Percentiles rank a stretch among this genome's conserved stretches.
Conservation (phyloP, 2,113 vertebrate genomes). For the Mormoops blainvillei region DNA sequence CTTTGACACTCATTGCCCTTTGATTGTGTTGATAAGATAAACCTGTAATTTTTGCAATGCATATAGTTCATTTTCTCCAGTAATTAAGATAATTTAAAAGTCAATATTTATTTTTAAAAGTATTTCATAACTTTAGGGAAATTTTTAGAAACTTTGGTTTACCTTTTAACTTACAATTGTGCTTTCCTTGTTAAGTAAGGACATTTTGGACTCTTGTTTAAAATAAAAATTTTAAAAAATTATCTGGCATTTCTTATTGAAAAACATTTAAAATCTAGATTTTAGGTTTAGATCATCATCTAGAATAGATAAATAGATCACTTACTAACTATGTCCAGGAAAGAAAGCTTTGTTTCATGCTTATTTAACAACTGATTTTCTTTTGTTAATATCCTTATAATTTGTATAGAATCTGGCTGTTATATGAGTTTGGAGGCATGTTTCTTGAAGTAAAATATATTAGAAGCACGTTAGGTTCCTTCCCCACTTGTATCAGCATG, state of each 20-base stretch:
- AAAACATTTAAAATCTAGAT: neutral
- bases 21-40: neutral
- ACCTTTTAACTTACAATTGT: neutral
- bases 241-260: neutral
- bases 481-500: neutral
- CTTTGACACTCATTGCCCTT: neutral
- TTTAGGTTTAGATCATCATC: neutral
- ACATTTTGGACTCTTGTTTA: neutral
- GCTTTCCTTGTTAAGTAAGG: neutral
- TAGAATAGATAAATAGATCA: neutral
- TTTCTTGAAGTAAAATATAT: constrained; percentile 16
- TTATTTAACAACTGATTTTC: neutral
- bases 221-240: neutral
- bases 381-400: neutral
- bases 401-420: neutral
- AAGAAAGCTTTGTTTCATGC: neutral
- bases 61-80: neutral
- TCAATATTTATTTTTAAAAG: neutral
- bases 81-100: neutral
- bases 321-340: neutral
- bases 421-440: neutral
- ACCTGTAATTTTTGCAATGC: neutral
- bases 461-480: neutral
- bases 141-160: neutral
- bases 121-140: neutral